These are phyloP conservation scores for Hippocampus zosterae DNA, from an alignment of 2,113 vertebrate species.

Conservation along the genomic window DNA sequence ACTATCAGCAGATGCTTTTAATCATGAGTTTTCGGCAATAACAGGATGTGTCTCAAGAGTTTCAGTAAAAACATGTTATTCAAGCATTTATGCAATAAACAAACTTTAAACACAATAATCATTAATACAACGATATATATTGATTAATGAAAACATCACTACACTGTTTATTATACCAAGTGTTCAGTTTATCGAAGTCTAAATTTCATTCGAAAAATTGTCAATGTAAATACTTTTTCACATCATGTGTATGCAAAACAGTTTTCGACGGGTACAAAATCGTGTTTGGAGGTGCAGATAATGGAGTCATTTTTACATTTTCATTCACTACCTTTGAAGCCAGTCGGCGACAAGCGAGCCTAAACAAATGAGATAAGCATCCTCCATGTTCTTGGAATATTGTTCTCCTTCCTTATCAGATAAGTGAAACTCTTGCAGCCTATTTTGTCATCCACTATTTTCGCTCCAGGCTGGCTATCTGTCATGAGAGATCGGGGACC, in stretches of 20 bases:
- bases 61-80: too few species aligned
- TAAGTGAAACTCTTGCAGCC: slow-evolving; percentile 24
- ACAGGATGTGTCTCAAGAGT: too few species aligned
- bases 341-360: slow-evolving; percentile 10
- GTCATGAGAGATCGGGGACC: slow-evolving; percentile 54
- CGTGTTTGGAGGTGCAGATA: not conserved
- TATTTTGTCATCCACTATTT: slow-evolving; percentile 51
- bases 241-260: not conserved
- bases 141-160: too few species aligned
- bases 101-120: too few species aligned
- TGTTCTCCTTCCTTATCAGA: slow-evolving; percentile 31
- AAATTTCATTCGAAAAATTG: too few species aligned
- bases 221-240: too few species aligned
- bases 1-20: too few species aligned
- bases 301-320: not conserved
- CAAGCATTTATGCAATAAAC: too few species aligned
- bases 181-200: too few species aligned
- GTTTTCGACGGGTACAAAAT: not conserved
- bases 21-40: too few species aligned
- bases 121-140: too few species aligned
- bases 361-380: slow-evolving; percentile 11
- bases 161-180: too few species aligned
- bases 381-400: slow-evolving; percentile 32
- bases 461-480: slow-evolving; percentile 45
- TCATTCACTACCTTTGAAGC: not conserved